Evolutionary conservation across 2,113 vertebrate species (phyloP), one percentile per base, ranked within the genome.

Genomic region (Thermophis baileyi): DNA sequence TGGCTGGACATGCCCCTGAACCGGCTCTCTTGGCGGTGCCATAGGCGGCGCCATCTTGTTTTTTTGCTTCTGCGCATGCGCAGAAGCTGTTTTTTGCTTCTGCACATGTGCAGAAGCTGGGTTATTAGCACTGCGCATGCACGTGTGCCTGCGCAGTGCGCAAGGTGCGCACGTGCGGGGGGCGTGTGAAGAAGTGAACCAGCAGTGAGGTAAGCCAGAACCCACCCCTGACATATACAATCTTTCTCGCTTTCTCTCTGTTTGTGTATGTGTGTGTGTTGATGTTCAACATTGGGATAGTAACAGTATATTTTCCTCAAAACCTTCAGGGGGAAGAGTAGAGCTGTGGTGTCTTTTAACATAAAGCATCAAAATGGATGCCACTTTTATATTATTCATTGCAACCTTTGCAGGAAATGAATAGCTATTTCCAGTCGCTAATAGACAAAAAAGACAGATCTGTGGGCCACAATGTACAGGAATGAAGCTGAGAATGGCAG

Each of bases 361-460:
- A 91, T 92, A 94, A 60, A 94, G 94, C 93, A 93, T 93, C 44
- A 93, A 95, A 93, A 95, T 94, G 91, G 91, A 94, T 63, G 6
- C 69, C 88, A 87, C 89, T 91, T 89, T 92, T 95, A 46, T 94
- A 88, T 95, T 92, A 95, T 94, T 93, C 47, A 95, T 94, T 90
- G 85, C 87, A 91, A 93, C 89, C 94, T 94, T 95, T 95, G 90
- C 93, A 93, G 94, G 95, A 97, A 96, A 95, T 85, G 81, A 93
- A 94, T 91, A 86, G 91, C 91, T 94, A 93, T 95, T 94, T 85
- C 93, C 60, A 90, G 94, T 50, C 93, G 91, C 94, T 93, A 93
- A 85, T 92, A 93, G 91, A 69, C 91, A 93, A 93, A 93, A 93
- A 57, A 47, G 92, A 94, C 16, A 91, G 87, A 74, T 93, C 87